Conservation (phyloP, 2,113 vertebrate species). For the Promerops cafer region DNA sequence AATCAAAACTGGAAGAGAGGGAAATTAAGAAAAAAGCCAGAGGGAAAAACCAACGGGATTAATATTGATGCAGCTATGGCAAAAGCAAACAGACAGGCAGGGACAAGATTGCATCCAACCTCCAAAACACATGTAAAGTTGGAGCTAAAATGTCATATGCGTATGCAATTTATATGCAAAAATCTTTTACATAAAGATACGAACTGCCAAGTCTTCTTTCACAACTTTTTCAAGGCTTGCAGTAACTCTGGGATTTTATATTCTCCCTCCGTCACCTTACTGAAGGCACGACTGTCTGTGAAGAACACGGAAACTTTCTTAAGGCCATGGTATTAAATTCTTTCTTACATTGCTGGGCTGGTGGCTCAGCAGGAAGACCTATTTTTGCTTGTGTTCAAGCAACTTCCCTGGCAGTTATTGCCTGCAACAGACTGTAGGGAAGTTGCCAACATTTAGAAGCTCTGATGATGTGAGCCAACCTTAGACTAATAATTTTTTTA, state of each 20-base stretch:
- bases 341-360: constrained; percentile 52
- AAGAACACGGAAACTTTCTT: constrained; percentile 66
- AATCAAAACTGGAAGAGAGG: not conserved
- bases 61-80: constrained; percentile 60
- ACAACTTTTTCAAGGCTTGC: constrained; percentile 39
- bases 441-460: constrained; percentile 79
- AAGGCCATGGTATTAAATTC: constrained; percentile 66
- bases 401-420: constrained; percentile 78
- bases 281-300: constrained; percentile 64
- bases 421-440: constrained; percentile 77
- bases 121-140: constrained; percentile 74
- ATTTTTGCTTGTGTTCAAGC: constrained; percentile 73
- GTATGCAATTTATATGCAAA: constrained; percentile 78
- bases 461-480: constrained; percentile 80
- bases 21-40: constrained; percentile 24
- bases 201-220: constrained; percentile 70
- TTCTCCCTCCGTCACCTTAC: constrained; percentile 64
- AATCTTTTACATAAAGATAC: constrained; percentile 62
- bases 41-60: constrained; percentile 62
- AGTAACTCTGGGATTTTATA: constrained; percentile 58
- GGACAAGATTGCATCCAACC: constrained; percentile 69
- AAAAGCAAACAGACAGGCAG: constrained; percentile 71
- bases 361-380: constrained; percentile 77
- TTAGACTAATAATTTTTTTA: constrained; percentile 83
- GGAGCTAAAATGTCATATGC: constrained; percentile 75